Conservation (phyloP, 2,888 invertebrate genomes). For the Eremobia ochroleuca region DNA sequence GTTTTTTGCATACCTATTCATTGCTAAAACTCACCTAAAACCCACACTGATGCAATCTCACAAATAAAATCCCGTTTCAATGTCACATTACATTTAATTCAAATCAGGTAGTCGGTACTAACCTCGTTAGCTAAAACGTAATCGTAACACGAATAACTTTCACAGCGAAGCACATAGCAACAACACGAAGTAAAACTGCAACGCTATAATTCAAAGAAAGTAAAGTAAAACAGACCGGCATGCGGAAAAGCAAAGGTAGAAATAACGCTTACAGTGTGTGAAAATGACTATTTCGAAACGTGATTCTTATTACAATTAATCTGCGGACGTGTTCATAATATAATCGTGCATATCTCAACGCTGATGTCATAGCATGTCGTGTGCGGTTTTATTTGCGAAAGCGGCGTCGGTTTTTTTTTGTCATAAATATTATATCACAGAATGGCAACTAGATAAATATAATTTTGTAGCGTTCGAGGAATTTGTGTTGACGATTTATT, state of each 20-base stretch:
- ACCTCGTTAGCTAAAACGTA: slow-evolving; percentile 62
- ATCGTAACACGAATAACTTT: slow-evolving; percentile 55
- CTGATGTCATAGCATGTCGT: slow-evolving; percentile 76
- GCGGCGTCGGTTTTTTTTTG: slow-evolving; percentile 49
- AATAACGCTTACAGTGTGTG: slow-evolving; percentile 75
- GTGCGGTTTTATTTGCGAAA: slow-evolving; percentile 67
- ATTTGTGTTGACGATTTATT: slow-evolving; percentile 46
- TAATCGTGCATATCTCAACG: slow-evolving; percentile 77
- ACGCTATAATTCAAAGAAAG: slow-evolving; percentile 60
- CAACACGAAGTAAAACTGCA: slow-evolving; percentile 50
- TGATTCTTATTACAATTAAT: slow-evolving; percentile 75
- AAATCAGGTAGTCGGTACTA: slow-evolving; percentile 56
- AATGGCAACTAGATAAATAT: slow-evolving; percentile 57
- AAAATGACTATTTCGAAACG: slow-evolving; percentile 76
- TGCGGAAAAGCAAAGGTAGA: slow-evolving; percentile 64
- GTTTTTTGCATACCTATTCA: background rate
- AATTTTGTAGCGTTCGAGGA: slow-evolving; percentile 37
- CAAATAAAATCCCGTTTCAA: slow-evolving; percentile 52
- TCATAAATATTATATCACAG: slow-evolving; percentile 55
- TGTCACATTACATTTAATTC: slow-evolving; percentile 56
- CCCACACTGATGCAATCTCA: slow-evolving; percentile 23
- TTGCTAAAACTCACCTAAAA: background rate
- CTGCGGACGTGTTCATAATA: slow-evolving; percentile 73
- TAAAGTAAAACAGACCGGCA: slow-evolving; percentile 53
- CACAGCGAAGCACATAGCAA: slow-evolving; percentile 49